Evolutionary conservation across 1,140 invertebrate genomes (phyloP).

Genomic region (Chironomus tepperi): DNA sequence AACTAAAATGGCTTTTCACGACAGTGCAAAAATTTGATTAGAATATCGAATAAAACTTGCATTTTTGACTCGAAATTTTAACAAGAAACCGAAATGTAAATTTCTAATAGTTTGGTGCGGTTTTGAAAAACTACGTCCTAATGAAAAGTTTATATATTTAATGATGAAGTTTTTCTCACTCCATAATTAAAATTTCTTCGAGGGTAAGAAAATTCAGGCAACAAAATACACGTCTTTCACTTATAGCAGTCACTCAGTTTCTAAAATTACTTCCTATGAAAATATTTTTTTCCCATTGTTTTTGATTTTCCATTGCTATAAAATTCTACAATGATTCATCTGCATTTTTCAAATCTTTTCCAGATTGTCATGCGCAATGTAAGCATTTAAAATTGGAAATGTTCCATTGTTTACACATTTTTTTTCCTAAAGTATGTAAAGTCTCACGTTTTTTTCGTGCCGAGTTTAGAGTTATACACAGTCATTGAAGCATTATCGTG

Average conservation of each 20-base stretch:
- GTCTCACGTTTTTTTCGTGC: background rate
- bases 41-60: too few species aligned
- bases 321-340: background rate
- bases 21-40: too few species aligned
- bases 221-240: background rate
- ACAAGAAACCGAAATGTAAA: background rate
- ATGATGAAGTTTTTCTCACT: background rate
- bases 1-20: too few species aligned
- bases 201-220: background rate
- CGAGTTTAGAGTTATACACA: background rate
- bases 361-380: background rate
- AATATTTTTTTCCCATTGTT: background rate
- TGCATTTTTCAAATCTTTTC: background rate
- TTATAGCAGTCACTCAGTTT: background rate
- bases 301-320: background rate
- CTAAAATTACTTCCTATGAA: background rate
- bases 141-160: background rate
- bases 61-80: too few species aligned
- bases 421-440: background rate
- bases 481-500: too few species aligned
- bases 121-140: background rate
- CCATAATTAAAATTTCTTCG: background rate
- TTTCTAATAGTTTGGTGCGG: too few species aligned
- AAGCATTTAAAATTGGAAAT: background rate
- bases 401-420: constrained; percentile 1